Percentiles rank a stretch among this genome's conserved stretches.
Evolutionary conservation across 2,113 vertebrate genomes (phyloP).

Genomic region (Cepphus grylle): DNA sequence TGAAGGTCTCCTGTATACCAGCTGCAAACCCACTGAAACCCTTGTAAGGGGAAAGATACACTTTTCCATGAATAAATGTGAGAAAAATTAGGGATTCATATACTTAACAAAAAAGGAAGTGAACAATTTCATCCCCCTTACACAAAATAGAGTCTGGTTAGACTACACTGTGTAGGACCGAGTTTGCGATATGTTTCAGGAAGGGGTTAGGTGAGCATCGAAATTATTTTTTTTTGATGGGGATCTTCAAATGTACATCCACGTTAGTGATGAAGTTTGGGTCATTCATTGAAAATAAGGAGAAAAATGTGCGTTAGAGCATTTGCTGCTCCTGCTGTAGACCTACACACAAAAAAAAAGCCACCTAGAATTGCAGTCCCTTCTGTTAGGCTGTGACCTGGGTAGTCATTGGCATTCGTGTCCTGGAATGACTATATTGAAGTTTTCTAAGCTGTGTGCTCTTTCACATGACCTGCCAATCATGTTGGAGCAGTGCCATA

Average conservation of each 20-base stretch:
- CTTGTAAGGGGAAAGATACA: background rate
- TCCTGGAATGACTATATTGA: background rate
- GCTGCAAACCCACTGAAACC: background rate
- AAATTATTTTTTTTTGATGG: background rate
- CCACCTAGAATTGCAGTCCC: background rate
- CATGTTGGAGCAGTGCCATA: background rate
- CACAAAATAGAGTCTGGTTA: background rate
- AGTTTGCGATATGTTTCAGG: background rate
- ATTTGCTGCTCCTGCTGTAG: background rate
- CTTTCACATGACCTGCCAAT: slow-evolving; percentile 10
- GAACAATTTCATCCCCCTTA: background rate
- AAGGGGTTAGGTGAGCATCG: background rate
- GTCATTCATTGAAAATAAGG: background rate
- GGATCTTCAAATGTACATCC: background rate
- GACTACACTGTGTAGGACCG: background rate
- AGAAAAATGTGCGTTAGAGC: background rate
- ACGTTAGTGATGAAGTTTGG: background rate
- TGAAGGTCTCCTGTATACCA: background rate
- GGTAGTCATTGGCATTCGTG: background rate
- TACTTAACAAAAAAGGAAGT: background rate
- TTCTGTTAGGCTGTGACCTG: background rate
- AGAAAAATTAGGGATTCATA: background rate
- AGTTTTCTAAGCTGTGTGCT: background rate
- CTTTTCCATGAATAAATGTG: background rate
- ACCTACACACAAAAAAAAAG: background rate